Conservation (phyloP, 1,140 invertebrate species). For the Contarinia nasturtii region DNA sequence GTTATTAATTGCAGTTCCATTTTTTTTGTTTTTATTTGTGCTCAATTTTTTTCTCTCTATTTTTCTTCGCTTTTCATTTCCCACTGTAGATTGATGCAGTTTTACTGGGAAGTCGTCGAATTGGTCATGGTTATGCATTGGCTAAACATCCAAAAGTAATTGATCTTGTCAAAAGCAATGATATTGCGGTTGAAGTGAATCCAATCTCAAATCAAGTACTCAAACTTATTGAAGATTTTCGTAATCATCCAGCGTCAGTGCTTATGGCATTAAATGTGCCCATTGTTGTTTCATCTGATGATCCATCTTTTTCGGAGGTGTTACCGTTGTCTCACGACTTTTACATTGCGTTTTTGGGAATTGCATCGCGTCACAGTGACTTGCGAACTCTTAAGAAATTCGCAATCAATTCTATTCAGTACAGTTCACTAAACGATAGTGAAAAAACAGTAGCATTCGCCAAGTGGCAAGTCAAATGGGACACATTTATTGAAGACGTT, state of each 20-base stretch:
- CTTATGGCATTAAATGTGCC: conserved; percentile 42
- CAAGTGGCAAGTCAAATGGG: too few species aligned
- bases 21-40: too few species aligned
- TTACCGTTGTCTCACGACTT: conserved; percentile 59
- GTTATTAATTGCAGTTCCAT: too few species aligned
- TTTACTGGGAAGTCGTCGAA: conserved; percentile 50
- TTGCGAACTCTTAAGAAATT: conserved; percentile 57
- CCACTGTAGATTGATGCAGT: conserved; percentile 47
- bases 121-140: conserved; percentile 49
- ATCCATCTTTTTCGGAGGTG: conserved; percentile 60
- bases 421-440: conserved; percentile 25
- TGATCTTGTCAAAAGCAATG: conserved; percentile 33
- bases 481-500: conserved; percentile 11
- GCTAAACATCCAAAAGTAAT: conserved; percentile 53
- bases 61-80: too few species aligned
- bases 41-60: too few species aligned
- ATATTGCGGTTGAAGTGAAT: too few species aligned
- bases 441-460: conserved; percentile 7
- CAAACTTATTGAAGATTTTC: conserved; percentile 46
- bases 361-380: conserved; percentile 47
- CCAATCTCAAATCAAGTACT: conserved; percentile 71
- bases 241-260: conserved; percentile 57
- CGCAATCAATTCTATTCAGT: conserved; percentile 57
- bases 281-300: conserved; percentile 44
- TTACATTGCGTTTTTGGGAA: conserved; percentile 62